Evolutionary conservation across 2,797 vertebrate species (phyloP).

Genomic region (Poeciliopsis presidionis): DNA sequence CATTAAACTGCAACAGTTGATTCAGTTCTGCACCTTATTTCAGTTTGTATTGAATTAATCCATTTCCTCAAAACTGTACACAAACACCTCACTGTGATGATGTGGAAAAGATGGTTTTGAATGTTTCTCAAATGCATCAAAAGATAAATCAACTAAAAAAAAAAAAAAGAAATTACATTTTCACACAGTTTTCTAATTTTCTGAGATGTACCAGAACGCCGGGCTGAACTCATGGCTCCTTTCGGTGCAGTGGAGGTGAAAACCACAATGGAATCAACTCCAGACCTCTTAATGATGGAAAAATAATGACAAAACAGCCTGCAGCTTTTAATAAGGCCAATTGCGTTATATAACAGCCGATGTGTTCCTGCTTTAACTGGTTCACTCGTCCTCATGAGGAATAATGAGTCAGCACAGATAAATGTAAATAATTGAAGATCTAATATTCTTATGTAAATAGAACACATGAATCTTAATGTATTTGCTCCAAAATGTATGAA

Average conservation of each 20-base stretch:
- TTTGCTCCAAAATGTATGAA: not conserved
- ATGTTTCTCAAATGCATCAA: too few relatives aligned
- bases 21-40: not conserved
- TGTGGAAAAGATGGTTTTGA: too few relatives aligned
- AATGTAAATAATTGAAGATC: not conserved
- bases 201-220: too few relatives aligned
- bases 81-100: too few relatives aligned
- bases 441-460: not conserved
- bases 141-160: too few relatives aligned
- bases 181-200: too few relatives aligned
- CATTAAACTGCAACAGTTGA: not conserved
- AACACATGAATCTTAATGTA: not conserved
- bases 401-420: not conserved
- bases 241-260: not conserved
- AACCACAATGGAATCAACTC: not conserved
- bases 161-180: too few relatives aligned
- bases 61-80: too few relatives aligned
- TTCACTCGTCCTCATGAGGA: not conserved
- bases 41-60: too few relatives aligned
- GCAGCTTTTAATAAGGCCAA: not conserved
- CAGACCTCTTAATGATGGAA: not conserved
- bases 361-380: not conserved
- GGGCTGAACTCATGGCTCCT: not conserved
- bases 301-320: not conserved
- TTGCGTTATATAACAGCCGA: not conserved